A percentile compares a stretch with the other conserved stretches of the same genome.
These are phyloP conservation scores for Ephestia elutella DNA, from an alignment of 1,140 invertebrate species.

Conservation along the genomic window DNA sequence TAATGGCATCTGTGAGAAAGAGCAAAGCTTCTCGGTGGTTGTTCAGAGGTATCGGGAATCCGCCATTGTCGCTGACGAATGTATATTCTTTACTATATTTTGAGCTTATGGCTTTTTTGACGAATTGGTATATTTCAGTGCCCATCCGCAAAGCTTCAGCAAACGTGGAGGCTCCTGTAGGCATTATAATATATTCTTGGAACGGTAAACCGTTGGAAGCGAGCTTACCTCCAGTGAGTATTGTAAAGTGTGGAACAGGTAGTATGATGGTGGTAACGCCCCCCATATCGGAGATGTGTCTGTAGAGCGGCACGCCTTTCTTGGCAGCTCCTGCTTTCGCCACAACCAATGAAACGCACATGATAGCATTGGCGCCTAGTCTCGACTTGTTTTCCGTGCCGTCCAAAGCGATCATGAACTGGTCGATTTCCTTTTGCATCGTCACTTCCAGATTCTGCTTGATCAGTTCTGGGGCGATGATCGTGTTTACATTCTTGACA, in stretches of 20 bases:
- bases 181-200: conserved; percentile 97
- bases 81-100: conserved; percentile 93
- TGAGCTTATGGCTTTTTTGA: conserved; percentile 93
- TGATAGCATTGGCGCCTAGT: conserved; percentile 96
- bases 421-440: conserved; percentile 92
- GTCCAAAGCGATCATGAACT: conserved; percentile 93
- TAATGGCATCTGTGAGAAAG: conserved; percentile 91
- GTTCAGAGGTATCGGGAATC: conserved; percentile 96
- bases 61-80: conserved; percentile 97
- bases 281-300: conserved; percentile 93
- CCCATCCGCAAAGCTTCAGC: conserved; percentile 98
- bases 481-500: conserved; percentile 91
- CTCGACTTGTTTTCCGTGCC: conserved; percentile 96
- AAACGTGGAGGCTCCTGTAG: conserved; percentile 89
- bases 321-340: conserved; percentile 96
- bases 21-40: conserved; percentile 93
- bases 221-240: conserved; percentile 97
- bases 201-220: conserved; percentile 98
- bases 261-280: conserved; percentile 92
- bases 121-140: conserved; percentile 94
- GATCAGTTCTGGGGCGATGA: conserved; percentile 89
- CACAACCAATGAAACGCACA: conserved; percentile 95
- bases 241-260: conserved; percentile 97
- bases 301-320: conserved; percentile 88
- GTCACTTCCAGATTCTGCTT: conserved; percentile 88